Percentiles rank a stretch among this genome's conserved stretches.
These are phyloP conservation scores for Osmoderma eremita DNA, from an alignment of 2,888 invertebrate genomes.

Conservation along the genomic window DNA sequence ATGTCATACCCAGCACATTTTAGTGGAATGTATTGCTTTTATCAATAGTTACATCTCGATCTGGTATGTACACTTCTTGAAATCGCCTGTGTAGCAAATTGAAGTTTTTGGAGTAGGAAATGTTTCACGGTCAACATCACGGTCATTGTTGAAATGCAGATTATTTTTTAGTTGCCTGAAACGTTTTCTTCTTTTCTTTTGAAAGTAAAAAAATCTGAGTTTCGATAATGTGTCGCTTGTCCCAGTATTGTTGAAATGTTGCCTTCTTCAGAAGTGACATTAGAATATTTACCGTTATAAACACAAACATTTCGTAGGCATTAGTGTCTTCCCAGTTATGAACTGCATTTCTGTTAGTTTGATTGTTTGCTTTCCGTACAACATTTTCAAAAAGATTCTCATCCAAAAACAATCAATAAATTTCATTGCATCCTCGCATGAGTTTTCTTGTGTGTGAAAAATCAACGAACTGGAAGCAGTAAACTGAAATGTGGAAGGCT, in stretches of 20 bases:
- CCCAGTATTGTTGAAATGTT: not conserved
- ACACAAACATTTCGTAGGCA: not conserved
- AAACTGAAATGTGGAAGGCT: not conserved
- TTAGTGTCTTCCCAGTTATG: not conserved
- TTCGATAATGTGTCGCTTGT: not conserved
- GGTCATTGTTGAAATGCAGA: not conserved
- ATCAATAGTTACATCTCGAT: slow-evolving; percentile 50
- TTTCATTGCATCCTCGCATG: not conserved
- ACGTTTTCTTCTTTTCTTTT: not conserved
- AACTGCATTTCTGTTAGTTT: not conserved
- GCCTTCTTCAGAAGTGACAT: not conserved
- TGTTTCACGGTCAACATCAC: slow-evolving; percentile 4
- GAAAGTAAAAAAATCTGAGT: not conserved
- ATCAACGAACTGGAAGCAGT: not conserved
- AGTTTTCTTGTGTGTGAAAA: not conserved
- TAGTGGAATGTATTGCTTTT: slow-evolving; percentile 54
- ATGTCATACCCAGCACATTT: slow-evolving; percentile 54
- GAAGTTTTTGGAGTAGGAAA: slow-evolving; percentile 44
- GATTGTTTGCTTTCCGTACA: not conserved
- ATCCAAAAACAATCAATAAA: not conserved
- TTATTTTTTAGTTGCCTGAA: not conserved
- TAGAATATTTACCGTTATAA: not conserved
- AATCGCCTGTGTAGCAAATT: slow-evolving; percentile 37
- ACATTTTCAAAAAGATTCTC: not conserved
- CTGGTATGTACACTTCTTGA: slow-evolving; percentile 38